phyloP scores from a whole-genome alignment of 23 tunicate species.

The Trididemnum nubilum region DNA sequence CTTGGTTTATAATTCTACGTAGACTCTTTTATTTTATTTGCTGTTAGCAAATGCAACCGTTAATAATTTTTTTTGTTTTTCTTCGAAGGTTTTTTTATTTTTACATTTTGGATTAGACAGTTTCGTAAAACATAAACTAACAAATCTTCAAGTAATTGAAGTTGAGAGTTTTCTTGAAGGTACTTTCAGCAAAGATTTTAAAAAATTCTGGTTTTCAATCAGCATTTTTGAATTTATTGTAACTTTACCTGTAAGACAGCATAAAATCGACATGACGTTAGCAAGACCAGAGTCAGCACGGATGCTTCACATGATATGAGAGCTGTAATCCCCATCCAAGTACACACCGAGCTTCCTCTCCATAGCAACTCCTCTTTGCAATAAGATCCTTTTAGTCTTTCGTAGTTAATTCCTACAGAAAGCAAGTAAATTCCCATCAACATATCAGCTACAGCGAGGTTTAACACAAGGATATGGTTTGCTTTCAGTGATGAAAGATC shows the following conservation, averaged over 20 bases:
- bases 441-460: conserved; percentile 32
- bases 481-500: conserved; percentile 35
- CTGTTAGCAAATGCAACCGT: no score
- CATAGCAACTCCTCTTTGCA: conserved; percentile 42
- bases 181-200: no score
- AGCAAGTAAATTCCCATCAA: conserved; percentile 45
- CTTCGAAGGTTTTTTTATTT: no score
- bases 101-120: no score
- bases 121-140: no score
- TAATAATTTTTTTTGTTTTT: no score
- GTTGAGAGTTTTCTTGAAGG: no score
- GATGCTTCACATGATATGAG: conserved; percentile 36
- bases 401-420: conserved; percentile 37
- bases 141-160: no score
- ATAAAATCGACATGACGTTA: conserved; percentile 36
- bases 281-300: conserved; percentile 31
- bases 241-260: conserved; percentile 36
- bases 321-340: conserved; percentile 42
- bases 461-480: conserved; percentile 39
- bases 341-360: conserved; percentile 42
- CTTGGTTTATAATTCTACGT: no score
- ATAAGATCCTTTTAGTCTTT: conserved; percentile 31
- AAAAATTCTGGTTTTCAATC: no score
- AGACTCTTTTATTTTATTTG: no score
- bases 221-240: no score